Evolutionary conservation across 2,888 invertebrate species (phyloP).

Genomic region (Scelioninae gen. 1): DNA sequence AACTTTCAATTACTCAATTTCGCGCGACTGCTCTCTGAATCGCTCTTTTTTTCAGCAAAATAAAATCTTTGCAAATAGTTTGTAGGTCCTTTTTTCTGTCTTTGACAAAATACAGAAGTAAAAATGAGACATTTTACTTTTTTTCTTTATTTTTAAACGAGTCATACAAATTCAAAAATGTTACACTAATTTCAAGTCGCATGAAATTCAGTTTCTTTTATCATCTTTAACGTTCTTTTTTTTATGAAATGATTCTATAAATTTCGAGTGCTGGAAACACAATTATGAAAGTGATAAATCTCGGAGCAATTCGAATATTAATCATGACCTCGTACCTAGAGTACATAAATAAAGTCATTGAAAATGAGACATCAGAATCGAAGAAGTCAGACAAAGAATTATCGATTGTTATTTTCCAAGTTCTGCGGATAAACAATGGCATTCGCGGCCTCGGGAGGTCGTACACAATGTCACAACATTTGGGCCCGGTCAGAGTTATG

Average conservation of each 20-base stretch:
- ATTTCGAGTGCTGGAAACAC: not conserved
- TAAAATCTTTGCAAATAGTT: not conserved
- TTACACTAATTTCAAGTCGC: too few species aligned
- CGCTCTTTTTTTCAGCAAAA: not conserved
- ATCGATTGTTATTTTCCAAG: conserved; percentile 67
- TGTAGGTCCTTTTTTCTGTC: not conserved
- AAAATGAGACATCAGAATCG: conserved; percentile 44
- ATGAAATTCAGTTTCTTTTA: too few species aligned
- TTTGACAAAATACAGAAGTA: too few species aligned
- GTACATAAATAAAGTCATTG: conserved; percentile 45
- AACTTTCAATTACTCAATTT: conserved; percentile 27
- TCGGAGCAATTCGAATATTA: conserved; percentile 24
- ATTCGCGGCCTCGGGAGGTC: conserved; percentile 64
- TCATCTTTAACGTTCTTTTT: too few species aligned
- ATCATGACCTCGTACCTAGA: conserved; percentile 17
- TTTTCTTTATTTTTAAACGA: too few species aligned
- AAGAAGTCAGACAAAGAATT: conserved; percentile 44
- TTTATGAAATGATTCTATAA: not conserved
- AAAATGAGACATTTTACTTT: too few species aligned
- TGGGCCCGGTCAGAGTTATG: conserved; percentile 80
- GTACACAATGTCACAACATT: conserved; percentile 82
- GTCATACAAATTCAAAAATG: too few species aligned
- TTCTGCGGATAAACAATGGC: conserved; percentile 69
- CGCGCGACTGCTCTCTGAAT: not conserved
- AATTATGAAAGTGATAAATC: conserved; percentile 19